Evolutionary conservation across 2,113 vertebrate species (phyloP).

Genomic region (Irena cyanogastra): DNA sequence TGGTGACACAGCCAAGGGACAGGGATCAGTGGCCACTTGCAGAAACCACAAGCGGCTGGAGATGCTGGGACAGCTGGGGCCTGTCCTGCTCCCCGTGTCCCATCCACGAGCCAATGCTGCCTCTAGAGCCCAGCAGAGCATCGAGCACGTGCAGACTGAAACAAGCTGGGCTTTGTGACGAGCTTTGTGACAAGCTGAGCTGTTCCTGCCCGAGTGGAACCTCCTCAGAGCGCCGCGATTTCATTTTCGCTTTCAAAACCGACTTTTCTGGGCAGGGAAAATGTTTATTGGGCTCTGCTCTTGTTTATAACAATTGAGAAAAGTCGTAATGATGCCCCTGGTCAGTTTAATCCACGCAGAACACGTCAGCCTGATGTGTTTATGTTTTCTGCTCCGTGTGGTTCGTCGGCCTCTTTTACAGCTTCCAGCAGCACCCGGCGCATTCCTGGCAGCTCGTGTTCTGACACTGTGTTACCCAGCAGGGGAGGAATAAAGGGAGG

Average conservation of each 20-base stretch:
- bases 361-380: not conserved
- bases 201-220: not conserved
- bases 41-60: not conserved
- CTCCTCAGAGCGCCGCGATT: not conserved
- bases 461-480: constrained; percentile 50
- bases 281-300: constrained; percentile 30
- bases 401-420: not conserved
- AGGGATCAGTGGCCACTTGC: accelerated
- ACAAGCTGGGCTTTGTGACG: constrained; percentile 67
- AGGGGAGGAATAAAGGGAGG: constrained; percentile 52
- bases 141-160: not conserved
- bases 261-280: constrained; percentile 8
- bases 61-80: not conserved
- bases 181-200: not conserved
- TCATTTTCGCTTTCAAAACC: constrained; percentile 30
- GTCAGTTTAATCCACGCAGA: not conserved
- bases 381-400: not conserved
- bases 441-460: constrained; percentile 27
- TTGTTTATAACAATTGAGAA: not conserved
- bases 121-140: constrained; percentile 4
- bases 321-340: not conserved
- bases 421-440: not conserved
- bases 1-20: not conserved
- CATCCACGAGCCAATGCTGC: not conserved
- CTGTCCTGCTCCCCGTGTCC: not conserved